Conservation (phyloP, 37 sponge, comb jelly and placozoan genomes). For the Theonella swinhoei region DNA sequence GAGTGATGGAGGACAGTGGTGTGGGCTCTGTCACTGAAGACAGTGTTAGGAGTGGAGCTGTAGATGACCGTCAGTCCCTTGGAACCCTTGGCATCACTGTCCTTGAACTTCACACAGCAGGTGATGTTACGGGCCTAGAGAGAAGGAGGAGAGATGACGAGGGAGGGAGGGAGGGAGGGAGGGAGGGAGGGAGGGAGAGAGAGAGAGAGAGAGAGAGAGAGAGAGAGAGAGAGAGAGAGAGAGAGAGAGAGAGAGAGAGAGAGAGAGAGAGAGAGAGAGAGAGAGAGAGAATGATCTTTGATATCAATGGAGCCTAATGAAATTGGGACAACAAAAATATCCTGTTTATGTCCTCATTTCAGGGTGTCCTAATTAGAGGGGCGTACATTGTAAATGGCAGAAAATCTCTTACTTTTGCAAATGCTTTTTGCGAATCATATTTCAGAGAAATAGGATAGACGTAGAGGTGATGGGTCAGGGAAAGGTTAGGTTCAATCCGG, state of each 20-base stretch:
- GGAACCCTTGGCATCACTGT: conserved; percentile 54
- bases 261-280: not conserved
- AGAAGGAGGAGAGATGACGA: not conserved
- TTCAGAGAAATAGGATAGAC: conserved; percentile 86
- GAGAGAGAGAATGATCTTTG: not conserved
- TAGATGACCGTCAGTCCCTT: conserved; percentile 75
- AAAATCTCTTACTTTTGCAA: conserved; percentile 46
- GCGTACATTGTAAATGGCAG: no score
- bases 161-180: no score
- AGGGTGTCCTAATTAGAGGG: no score
- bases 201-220: not conserved
- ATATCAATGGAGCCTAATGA: no score
- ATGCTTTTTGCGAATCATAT: conserved; percentile 76
- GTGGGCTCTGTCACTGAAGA: conserved; percentile 57
- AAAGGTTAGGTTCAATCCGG: conserved; percentile 38
- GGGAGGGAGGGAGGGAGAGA: not conserved
- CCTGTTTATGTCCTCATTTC: no score
- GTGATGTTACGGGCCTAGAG: conserved; percentile 85
- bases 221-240: not conserved
- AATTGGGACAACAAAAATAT: no score
- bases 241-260: not conserved
- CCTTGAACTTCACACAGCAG: conserved; percentile 80
- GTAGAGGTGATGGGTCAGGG: conserved; percentile 79
- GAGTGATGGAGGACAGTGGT: conserved; percentile 82
- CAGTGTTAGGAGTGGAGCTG: conserved; percentile 59